Percentiles rank a stretch among this genome's conserved stretches.
Conservation (phyloP, 1,140 invertebrate species). For the Adoxophyes honmai region DNA sequence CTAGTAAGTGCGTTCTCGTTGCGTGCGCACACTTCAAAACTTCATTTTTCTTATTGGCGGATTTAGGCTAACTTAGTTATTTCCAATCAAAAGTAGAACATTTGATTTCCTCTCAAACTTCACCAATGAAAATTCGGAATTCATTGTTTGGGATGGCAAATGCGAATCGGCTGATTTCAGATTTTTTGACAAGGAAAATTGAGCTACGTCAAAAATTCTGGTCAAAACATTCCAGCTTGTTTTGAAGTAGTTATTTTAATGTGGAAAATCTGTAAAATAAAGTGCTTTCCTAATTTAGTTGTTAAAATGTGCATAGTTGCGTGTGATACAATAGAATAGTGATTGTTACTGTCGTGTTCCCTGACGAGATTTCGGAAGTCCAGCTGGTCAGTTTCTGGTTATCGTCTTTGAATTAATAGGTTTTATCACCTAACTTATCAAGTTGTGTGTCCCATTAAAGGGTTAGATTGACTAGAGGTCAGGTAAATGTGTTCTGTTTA, state of each 20-base stretch:
- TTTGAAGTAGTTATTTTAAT: conserved; percentile 34
- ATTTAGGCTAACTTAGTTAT: too few relatives aligned
- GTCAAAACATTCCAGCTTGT: conserved; percentile 55
- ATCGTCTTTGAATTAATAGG: conserved; percentile 13
- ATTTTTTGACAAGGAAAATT: conserved; percentile 10
- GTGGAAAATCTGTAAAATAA: conserved; percentile 3
- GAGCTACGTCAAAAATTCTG: conserved; percentile 45
- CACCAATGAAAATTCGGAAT: neutral
- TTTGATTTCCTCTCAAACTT: too few relatives aligned
- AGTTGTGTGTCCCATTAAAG: too few relatives aligned
- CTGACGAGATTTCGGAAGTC: conserved; percentile 34
- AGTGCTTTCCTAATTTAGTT: conserved; percentile 16
- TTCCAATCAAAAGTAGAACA: conserved; percentile 6
- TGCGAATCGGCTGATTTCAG: neutral
- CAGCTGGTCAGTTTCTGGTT: conserved; percentile 39
- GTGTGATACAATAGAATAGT: conserved; percentile 24
- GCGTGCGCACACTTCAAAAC: too few relatives aligned
- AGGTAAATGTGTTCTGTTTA: too few relatives aligned
- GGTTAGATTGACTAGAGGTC: too few relatives aligned
- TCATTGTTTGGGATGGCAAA: neutral
- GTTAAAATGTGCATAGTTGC: conserved; percentile 18
- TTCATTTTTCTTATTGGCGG: too few relatives aligned
- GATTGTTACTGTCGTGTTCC: conserved; percentile 16
- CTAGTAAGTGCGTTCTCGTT: too few relatives aligned
- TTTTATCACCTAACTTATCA: neutral